Evolutionary conservation across 2,113 vertebrate species (phyloP).

Genomic region (Maccullochella peelii): DNA sequence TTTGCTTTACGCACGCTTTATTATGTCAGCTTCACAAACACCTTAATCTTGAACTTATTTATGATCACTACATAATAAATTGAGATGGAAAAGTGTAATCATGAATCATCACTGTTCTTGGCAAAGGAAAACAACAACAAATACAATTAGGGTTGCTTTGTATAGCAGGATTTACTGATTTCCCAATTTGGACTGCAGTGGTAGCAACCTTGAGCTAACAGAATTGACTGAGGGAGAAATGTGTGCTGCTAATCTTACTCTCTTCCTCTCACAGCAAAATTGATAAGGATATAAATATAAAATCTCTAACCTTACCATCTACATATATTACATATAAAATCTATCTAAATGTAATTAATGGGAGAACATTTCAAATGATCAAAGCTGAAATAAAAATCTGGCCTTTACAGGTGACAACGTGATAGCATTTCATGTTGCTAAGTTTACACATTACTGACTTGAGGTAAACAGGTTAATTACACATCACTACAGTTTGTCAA

Average conservation of each 20-base stretch:
- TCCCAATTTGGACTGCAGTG: conserved; percentile 1
- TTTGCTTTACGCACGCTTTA: conserved; percentile 8
- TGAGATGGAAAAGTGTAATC: conserved; percentile 9
- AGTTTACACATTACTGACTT: background rate
- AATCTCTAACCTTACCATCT: background rate
- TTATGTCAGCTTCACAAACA: conserved; percentile 7
- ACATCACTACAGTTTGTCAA: background rate
- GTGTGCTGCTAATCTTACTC: background rate
- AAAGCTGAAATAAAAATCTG: background rate
- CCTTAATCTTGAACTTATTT: conserved; percentile 10
- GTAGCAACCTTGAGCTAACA: conserved; percentile 6
- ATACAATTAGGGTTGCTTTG: background rate
- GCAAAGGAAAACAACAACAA: conserved; percentile 5
- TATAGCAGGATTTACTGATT: conserved; percentile 26
- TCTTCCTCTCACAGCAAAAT: background rate
- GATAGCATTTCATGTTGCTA: background rate
- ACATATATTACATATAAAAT: background rate
- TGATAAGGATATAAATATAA: background rate
- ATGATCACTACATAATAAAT: background rate
- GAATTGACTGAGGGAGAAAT: background rate
- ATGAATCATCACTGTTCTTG: conserved; percentile 6
- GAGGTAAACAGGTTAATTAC: background rate
- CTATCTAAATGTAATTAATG: background rate
- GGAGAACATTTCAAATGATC: background rate
- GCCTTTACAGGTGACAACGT: background rate